Conservation (phyloP, 2,888 invertebrate genomes). For the Synergus gifuensis region DNA sequence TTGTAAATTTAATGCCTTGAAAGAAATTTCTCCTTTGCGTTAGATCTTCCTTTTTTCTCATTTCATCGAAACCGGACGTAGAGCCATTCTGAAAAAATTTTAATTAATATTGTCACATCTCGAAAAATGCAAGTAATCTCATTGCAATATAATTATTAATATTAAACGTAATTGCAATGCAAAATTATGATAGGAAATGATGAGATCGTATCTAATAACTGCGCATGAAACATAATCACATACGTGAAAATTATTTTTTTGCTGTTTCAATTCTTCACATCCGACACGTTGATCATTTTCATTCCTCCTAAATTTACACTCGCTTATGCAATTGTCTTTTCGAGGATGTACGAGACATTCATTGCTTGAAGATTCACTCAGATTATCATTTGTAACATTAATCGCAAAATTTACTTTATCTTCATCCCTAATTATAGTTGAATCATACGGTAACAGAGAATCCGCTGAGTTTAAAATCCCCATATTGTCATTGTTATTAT, state of each 20-base stretch:
- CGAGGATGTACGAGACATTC: conserved; percentile 1
- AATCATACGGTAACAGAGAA: not conserved
- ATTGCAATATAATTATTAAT: too few relatives aligned
- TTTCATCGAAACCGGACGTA: not conserved
- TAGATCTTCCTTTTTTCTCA: not conserved
- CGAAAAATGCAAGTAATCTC: not conserved
- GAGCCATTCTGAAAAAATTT: not conserved
- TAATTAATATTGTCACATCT: not conserved
- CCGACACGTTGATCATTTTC: not conserved
- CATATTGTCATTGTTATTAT: not conserved
- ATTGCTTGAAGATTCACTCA: conserved; percentile 6
- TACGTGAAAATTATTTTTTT: not conserved
- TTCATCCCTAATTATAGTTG: not conserved
- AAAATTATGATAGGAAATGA: too few relatives aligned
- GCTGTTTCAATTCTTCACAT: not conserved
- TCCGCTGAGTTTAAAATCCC: not conserved
- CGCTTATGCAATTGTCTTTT: not conserved
- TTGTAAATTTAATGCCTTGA: not conserved
- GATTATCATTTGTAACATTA: not conserved
- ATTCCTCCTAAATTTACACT: not conserved
- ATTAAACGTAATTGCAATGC: too few relatives aligned
- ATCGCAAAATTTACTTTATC: not conserved
- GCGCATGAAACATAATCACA: not conserved
- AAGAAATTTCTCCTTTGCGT: not conserved
- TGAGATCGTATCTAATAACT: too few relatives aligned